Evolutionary conservation across 2,797 vertebrate genomes (phyloP), one percentile per base, ranked within the genome.

Genomic region (Myotis findleyi): DNA sequence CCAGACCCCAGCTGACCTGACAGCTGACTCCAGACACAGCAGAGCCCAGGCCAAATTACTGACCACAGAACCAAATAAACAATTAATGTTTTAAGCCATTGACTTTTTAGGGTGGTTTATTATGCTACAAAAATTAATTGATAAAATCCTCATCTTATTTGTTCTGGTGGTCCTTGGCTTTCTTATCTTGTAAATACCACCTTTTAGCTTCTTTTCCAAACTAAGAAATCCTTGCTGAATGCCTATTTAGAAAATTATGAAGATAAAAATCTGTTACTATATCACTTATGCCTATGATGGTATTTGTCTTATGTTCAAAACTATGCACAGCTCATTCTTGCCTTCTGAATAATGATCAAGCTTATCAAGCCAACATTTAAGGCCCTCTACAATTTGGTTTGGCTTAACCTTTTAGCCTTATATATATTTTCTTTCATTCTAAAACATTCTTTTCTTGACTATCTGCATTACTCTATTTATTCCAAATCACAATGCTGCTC

Each of bases 111-210:
- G 20, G 53, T 91, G 9, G 21, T 47, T 91, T 95, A 8, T 69
- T 79, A 49, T 38, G 38, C 18, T 47, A 82, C 5, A 89, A 72
- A 83, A 84, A 53, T 94, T 75, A 87, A 76, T 62, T 85, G 76
- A 75, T 68, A 68, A 57, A 89, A 51, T 41, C 4, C 11, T 55
- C 36, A 80, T 51, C 76, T 44, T 36, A n/a, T 23, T 89, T 55
- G n/a, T 86, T 87, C 30, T 64, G 49, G 23, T 62, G 23, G 23
- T 62, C 36, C 20, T 72, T 73, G 25, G 53, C 16, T 57, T 36
- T 38, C 33, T 64, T 72, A 62, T 3, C 7, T 33, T 89, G 0
- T 47, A 44, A 66, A 79, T 72, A 36, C 10, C 20, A n/a, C 33
- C 53, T 38, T 76, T 36, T 18, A 47, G 41, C n/a, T 49, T 95